Base-by-base conservation (phyloP, 53 echinoderm and acorn worm species). In the Paracentrotus lividus region DNA sequence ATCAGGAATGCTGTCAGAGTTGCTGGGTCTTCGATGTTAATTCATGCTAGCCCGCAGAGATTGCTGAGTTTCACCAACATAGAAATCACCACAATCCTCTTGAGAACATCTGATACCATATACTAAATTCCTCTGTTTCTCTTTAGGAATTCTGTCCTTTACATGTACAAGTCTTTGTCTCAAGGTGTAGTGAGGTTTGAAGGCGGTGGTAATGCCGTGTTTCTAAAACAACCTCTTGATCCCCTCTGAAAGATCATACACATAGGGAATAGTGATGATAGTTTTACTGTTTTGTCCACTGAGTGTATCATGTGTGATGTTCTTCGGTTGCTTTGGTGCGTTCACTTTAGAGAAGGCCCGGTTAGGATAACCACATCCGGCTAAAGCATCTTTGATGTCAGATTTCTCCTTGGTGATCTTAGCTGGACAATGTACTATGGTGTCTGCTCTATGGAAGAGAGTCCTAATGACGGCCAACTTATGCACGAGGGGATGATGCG, bases 81-180 rank as follows among this genome's bases (percentile, higher is more conserved):
- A 49, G 10, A 49, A 49, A 10, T 49, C 49, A 49, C 49, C 49
- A 49, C 49, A 49, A 49, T 49, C 49, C 49, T 49, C 49, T 49
- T 49, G 49, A 49, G 49, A 49, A 49, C 52, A 42, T 42, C 77
- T 77, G 10, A 49, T 49, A 5, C 49, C 49, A 42, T 77, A 77
- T 42, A 77, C 77, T 2, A 42, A 42, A n/a, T 77, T 77, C 43
- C 77, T 77, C 77, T 26, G 38, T 27, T 77, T 77, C 12, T 27
- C 32, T 77, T 77, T n/a, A n/a, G 43, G 77, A 40, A 77, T 21
- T 40, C 38, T 8, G 77, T 77, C 36, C 5, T 77, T 77, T 13
- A 77, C 77, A 42, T 77, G 77, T 21, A 77, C 32, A 8, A 77
- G 43, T 77, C 43, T 77, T 42, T 77, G 77, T 77, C 77, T 10